Conservation (phyloP, 2,797 vertebrate genomes). For the Ptychobarbus kaznakovi region DNA sequence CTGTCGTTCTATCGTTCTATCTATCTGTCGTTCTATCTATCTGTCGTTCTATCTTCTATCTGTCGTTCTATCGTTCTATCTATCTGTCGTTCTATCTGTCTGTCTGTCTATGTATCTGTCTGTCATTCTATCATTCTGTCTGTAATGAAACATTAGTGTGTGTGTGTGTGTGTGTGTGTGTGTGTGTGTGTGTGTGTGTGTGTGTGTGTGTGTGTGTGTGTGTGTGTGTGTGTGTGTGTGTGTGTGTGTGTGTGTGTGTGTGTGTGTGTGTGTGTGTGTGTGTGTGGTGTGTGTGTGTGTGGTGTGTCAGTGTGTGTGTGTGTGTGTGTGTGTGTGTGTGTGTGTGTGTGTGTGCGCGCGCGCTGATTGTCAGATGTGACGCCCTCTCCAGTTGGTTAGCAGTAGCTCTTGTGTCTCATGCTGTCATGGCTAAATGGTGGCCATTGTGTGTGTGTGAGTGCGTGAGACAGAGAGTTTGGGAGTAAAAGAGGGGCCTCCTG, state of each 20-base stretch:
- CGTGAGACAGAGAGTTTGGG: background rate
- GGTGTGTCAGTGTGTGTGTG: no score
- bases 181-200: conserved; percentile 12
- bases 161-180: background rate
- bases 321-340: conserved; percentile 16
- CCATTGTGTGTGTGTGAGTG: conserved; percentile 15
- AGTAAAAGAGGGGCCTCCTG: conserved; percentile 25
- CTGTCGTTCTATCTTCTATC: background rate
- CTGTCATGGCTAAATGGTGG: conserved; percentile 39
- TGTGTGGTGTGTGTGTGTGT: conserved; percentile 18
- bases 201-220: conserved; percentile 2
- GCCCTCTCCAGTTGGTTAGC: conserved; percentile 54
- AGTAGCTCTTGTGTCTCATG: conserved; percentile 40
- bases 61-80: background rate
- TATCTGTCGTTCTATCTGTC: background rate
- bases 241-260: background rate
- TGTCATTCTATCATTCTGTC: background rate
- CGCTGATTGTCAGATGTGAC: conserved; percentile 23
- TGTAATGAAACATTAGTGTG: background rate
- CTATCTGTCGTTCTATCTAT: background rate
- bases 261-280: background rate
- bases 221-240: conserved; percentile 2
- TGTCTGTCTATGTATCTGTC: background rate
- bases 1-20: background rate
- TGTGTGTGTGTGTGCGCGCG: background rate